Conservation (phyloP, 2,797 vertebrate genomes). For the Xenentodon cancila region DNA sequence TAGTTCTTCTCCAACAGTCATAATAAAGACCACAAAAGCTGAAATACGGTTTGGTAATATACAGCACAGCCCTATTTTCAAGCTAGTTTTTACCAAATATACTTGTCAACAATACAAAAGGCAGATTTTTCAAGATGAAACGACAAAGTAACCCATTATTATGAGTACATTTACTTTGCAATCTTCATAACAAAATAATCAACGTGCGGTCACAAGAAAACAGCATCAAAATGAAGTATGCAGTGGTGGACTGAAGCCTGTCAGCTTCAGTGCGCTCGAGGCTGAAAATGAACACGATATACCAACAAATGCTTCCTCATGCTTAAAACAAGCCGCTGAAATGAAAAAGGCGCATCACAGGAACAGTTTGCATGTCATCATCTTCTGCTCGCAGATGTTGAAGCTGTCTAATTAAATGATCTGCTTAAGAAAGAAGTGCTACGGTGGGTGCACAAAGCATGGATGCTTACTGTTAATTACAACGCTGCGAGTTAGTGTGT, state of each 20-base stretch:
- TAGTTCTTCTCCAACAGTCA: background rate
- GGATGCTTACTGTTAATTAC: conserved; percentile 64
- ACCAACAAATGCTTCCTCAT: conserved; percentile 15
- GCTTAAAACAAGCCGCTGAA: conserved; percentile 38
- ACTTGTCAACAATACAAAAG: conserved; percentile 9
- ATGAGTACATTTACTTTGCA: background rate
- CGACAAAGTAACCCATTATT: background rate
- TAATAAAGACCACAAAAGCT: background rate
- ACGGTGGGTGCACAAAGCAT: conserved; percentile 35
- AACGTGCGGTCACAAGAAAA: background rate
- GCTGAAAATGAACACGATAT: conserved; percentile 7
- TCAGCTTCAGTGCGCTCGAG: background rate
- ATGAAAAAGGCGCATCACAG: conserved; percentile 50
- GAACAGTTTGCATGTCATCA: conserved; percentile 54
- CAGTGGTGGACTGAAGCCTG: background rate
- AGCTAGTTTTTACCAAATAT: background rate
- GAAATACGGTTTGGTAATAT: background rate
- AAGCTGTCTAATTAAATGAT: conserved; percentile 67
- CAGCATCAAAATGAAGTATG: background rate
- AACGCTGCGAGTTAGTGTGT: conserved; percentile 43
- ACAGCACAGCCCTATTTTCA: background rate
- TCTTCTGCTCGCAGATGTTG: conserved; percentile 58
- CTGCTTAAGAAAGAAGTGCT: conserved; percentile 51
- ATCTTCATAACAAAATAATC: background rate
- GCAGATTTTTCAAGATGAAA: background rate